These are phyloP conservation scores for Thecocarcelia acutangulata DNA, from an alignment of 2,888 invertebrate genomes.

Conservation along the genomic window DNA sequence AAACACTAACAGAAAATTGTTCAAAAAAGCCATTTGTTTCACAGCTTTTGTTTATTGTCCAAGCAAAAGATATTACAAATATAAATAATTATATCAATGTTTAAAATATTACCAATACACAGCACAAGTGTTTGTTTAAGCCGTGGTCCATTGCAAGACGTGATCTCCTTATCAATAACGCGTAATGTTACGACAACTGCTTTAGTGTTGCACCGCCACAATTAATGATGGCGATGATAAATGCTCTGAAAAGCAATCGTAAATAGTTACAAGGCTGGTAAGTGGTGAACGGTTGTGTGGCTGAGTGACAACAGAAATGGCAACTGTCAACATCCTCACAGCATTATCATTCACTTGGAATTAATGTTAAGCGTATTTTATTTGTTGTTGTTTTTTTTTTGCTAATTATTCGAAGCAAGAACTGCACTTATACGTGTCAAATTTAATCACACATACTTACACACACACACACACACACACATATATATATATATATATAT, in stretches of 20 bases:
- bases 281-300: conserved; percentile 3
- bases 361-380: conserved; percentile 49
- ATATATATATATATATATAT: neutral
- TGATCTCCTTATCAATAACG: conserved; percentile 8
- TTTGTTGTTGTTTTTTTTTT: neutral
- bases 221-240: conserved; percentile 51
- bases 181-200: conserved; percentile 2
- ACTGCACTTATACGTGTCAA: neutral
- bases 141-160: neutral
- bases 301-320: conserved; percentile 20
- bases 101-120: too few species aligned
- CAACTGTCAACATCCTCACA: conserved; percentile 39
- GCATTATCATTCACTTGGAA: conserved; percentile 48
- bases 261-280: conserved; percentile 18
- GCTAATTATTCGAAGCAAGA: conserved; percentile 50
- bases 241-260: conserved; percentile 40
- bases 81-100: too few species aligned
- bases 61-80: too few species aligned
- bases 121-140: neutral
- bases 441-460: neutral
- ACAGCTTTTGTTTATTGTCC: too few species aligned
- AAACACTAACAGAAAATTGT: too few species aligned
- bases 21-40: too few species aligned
- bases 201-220: conserved; percentile 2
- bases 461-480: neutral